These are phyloP conservation scores for Rugalucina vietnamica DNA, from an alignment of 2,888 invertebrate genomes.

Conservation along the genomic window DNA sequence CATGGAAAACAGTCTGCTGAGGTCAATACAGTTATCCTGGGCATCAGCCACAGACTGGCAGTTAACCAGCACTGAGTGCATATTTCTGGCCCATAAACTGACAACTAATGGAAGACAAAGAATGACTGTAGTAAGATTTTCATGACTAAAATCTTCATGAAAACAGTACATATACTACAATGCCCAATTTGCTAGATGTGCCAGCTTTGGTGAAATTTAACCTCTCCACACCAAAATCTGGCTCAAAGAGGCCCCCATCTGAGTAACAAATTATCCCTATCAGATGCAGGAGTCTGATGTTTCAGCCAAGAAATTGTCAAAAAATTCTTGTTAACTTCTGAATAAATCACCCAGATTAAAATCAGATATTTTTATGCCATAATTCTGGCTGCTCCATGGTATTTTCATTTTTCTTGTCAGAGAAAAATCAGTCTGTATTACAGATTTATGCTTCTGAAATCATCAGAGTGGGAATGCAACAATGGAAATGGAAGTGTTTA, in stretches of 20 bases:
- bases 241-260: slow-evolving; percentile 10
- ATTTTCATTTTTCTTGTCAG: slow-evolving; percentile 17
- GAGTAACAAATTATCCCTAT: slow-evolving; percentile 14
- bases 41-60: too few relatives aligned
- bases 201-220: too few relatives aligned
- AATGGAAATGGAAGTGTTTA: slow-evolving; percentile 10
- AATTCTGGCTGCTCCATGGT: not conserved
- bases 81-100: too few relatives aligned
- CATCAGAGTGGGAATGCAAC: not conserved
- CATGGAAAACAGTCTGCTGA: too few relatives aligned
- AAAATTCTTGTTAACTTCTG: slow-evolving; percentile 12
- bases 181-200: too few relatives aligned
- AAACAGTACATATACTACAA: too few relatives aligned
- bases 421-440: not conserved
- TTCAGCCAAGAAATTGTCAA: slow-evolving; percentile 30
- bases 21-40: too few relatives aligned
- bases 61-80: too few relatives aligned
- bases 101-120: too few relatives aligned
- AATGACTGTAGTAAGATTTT: too few relatives aligned
- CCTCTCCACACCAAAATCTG: too few relatives aligned
- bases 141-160: too few relatives aligned
- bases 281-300: slow-evolving; percentile 12
- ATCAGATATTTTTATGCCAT: slow-evolving; percentile 17
- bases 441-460: not conserved
- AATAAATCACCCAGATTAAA: slow-evolving; percentile 11